Base-by-base conservation (phyloP, 2,113 vertebrate genomes). In the Cyphomyrus plagiostoma region DNA sequence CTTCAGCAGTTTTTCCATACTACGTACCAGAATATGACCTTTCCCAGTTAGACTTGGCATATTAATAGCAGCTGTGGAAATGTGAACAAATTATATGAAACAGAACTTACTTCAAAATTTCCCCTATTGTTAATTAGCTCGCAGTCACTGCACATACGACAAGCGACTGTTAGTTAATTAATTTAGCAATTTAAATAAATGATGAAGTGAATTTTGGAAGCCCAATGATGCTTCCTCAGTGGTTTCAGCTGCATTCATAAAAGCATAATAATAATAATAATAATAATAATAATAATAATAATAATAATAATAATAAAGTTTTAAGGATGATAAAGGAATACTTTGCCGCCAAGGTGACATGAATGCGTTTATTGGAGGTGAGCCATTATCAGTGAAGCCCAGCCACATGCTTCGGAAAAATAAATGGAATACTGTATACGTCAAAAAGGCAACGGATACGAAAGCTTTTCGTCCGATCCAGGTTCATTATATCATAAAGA, bases 401-500 rank as follows among this genome's bases (percentile, higher is more conserved):
- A 80, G 15, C 2, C 4, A 4, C 70, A 39, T 19, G 15, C 70
- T 42, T 80, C 74, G 2, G 74, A 80, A 42, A 80, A 42, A 39
- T 39, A 35, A 80, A 17, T 15, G 17, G 35, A 80, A 42, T 19
- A 42, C 30, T 80, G 74, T 7, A 35, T 19, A 80, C 74, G 13
- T 80, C 15, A 80, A 80, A 80, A 84, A 23, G 23, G 82, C 82
- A 84, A 9, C 6, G 42, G 39, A 84, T 48, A 45, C 19, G 19
- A 84, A 8, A 84, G 82, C 2, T 48, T 87, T 56, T 53, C 13
- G 23, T 53, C 50, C 50, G 85, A 49, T 56, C 50, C 15, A 87
- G 85, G 45, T 87, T 87, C n/a, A 87, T 87, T 87, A 50, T 53
- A 52, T 86, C 30, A 62, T 89, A 86, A 62, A 56, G 83, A 70